Evolutionary conservation across 2,888 invertebrate species (phyloP).

Genomic region (Sphaerophoria taeniata): DNA sequence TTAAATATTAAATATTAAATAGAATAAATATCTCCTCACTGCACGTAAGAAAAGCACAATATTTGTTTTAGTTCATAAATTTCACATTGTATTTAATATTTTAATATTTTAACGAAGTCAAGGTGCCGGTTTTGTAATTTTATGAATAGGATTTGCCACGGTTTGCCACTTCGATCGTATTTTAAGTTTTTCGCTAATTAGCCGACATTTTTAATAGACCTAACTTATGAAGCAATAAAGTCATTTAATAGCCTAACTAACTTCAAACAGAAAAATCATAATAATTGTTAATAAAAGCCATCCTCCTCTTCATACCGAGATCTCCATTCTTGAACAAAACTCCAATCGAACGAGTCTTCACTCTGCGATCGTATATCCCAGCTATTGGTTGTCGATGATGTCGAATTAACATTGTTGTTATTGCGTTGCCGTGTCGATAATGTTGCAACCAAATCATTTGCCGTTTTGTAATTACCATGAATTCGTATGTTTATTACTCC

Average conservation of each 20-base stretch:
- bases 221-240: neutral
- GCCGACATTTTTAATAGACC: neutral
- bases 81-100: too few species aligned
- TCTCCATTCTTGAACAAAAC: constrained; percentile 90
- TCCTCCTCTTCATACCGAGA: constrained; percentile 84
- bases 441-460: constrained; percentile 85
- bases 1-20: too few species aligned
- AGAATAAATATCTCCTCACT: too few species aligned
- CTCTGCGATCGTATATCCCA: constrained; percentile 78
- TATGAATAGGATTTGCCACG: too few species aligned
- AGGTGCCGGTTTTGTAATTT: too few species aligned
- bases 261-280: neutral
- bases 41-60: too few species aligned
- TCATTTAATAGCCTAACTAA: neutral
- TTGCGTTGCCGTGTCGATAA: constrained; percentile 81
- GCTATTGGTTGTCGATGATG: constrained; percentile 29
- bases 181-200: too few species aligned
- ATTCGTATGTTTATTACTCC: constrained; percentile 86
- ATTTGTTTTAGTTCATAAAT: too few species aligned
- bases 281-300: too few species aligned
- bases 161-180: too few species aligned
- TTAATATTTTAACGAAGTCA: too few species aligned
- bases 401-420: constrained; percentile 31
- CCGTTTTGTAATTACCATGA: constrained; percentile 86
- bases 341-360: constrained; percentile 87